Evolutionary conservation across 2,888 invertebrate genomes (phyloP).

Genomic region (Unio pictorum): DNA sequence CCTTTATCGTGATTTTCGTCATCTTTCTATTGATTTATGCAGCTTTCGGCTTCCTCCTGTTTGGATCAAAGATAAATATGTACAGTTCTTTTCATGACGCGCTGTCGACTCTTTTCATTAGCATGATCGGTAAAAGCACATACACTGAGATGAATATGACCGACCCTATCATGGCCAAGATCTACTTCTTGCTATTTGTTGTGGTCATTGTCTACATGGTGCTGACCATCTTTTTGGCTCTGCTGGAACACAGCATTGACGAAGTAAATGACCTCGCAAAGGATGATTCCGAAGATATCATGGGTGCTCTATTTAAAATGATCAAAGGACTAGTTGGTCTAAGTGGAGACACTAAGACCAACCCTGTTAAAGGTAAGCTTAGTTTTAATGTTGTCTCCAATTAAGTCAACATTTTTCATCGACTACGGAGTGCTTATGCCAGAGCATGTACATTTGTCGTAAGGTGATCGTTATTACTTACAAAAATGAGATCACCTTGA

Average conservation of each 20-base stretch:
- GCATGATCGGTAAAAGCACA: conserved; percentile 52
- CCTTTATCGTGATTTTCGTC: conserved; percentile 48
- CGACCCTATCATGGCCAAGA: conserved; percentile 42
- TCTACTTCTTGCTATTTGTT: conserved; percentile 53
- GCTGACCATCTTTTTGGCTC: conserved; percentile 55
- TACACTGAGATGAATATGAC: conserved; percentile 44
- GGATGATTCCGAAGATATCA: conserved; percentile 41
- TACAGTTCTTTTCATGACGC: conserved; percentile 45
- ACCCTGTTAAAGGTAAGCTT: too few relatives aligned
- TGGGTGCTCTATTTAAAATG: conserved; percentile 21
- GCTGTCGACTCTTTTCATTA: conserved; percentile 51
- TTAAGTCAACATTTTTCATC: too few relatives aligned
- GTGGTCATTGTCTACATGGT: conserved; percentile 52
- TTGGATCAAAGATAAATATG: conserved; percentile 38
- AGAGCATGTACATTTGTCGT: too few relatives aligned
- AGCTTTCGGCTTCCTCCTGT: conserved; percentile 45
- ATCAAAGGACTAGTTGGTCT: conserved; percentile 11
- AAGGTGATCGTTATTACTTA: too few relatives aligned
- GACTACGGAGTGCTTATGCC: too few relatives aligned
- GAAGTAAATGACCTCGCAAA: conserved; percentile 32
- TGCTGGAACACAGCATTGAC: conserved; percentile 48
- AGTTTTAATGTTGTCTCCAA: too few relatives aligned
- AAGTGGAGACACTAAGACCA: too few relatives aligned
- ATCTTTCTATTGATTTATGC: conserved; percentile 43
- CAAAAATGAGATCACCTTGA: too few relatives aligned